These are phyloP conservation scores for Brachionus rotundiformis DNA, from an alignment of 1,140 invertebrate genomes.

Conservation along the genomic window DNA sequence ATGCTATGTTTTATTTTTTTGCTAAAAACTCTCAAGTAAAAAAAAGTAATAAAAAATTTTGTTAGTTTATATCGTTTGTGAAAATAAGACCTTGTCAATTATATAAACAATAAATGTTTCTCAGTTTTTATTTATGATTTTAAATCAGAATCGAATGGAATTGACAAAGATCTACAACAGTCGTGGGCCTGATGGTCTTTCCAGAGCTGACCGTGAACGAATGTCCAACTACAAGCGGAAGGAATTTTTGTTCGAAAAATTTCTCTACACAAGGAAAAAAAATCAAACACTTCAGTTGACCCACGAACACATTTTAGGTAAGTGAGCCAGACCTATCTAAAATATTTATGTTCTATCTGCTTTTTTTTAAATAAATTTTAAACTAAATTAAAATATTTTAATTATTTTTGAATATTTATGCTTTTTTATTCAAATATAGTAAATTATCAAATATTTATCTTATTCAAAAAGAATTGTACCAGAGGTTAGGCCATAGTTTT, in stretches of 20 bases:
- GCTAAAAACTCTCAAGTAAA: constrained; percentile 2
- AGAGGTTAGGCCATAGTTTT: no score
- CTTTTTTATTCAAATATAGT: no score
- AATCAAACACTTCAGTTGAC: constrained; percentile 32
- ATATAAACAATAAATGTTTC: background rate
- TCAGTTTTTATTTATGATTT: background rate
- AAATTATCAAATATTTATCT: no score
- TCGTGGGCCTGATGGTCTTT: background rate
- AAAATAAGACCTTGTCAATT: background rate
- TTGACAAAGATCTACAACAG: constrained; percentile 1
- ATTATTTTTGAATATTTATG: no score
- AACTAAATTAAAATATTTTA: no score
- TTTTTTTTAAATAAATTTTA: no score
- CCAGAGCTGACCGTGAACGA: background rate
- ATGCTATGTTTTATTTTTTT: background rate
- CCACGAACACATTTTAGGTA: constrained; percentile 49
- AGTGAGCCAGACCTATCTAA: no score
- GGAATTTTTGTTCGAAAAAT: constrained; percentile 39
- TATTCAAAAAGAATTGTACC: no score
- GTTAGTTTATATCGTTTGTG: background rate
- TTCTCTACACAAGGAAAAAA: constrained; percentile 37
- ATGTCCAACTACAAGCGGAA: constrained; percentile 10
- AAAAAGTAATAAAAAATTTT: no score
- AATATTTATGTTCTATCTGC: no score
- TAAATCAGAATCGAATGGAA: background rate